Conservation (phyloP, 1,140 invertebrate genomes). For the Steinernema feltiae region DNA sequence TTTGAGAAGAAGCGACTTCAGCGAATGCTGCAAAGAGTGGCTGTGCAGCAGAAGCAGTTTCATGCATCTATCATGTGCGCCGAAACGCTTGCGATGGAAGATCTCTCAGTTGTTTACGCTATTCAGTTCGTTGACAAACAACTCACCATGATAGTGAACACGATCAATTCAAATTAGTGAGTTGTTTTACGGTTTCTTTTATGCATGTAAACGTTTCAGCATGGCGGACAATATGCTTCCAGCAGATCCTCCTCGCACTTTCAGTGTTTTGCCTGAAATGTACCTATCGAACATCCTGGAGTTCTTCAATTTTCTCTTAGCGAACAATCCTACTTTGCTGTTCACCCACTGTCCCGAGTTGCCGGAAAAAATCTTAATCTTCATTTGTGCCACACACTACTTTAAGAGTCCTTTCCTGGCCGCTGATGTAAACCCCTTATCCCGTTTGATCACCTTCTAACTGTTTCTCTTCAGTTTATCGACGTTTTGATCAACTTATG, state of each 20-base stretch:
- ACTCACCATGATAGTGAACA: conserved; percentile 34
- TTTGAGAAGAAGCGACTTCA: not conserved
- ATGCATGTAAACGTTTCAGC: conserved; percentile 21
- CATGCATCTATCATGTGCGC: not conserved
- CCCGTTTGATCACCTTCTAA: not conserved
- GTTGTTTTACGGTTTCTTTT: not conserved
- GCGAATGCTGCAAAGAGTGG: not conserved
- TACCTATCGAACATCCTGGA: conserved; percentile 93
- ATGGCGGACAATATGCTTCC: conserved; percentile 61
- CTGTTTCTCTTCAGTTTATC: conserved; percentile 60
- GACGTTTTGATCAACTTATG: conserved; percentile 89
- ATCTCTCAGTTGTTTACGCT: conserved; percentile 25
- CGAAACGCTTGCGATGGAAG: conserved; percentile 41
- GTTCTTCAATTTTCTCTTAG: conserved; percentile 75
- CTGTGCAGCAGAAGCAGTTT: not conserved
- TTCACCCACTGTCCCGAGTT: conserved; percentile 72
- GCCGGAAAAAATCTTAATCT: conserved; percentile 77
- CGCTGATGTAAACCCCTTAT: conserved; percentile 67
- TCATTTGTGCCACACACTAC: conserved; percentile 79
- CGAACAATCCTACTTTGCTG: conserved; percentile 71
- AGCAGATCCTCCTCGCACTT: conserved; percentile 67
- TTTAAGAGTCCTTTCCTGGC: conserved; percentile 91
- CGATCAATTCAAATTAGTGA: conserved; percentile 45
- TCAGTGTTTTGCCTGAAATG: conserved; percentile 86
- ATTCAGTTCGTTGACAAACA: conserved; percentile 49